phyloP scores from a whole-genome alignment of 2,888 invertebrate genomes.

The Acleris laterana region DNA sequence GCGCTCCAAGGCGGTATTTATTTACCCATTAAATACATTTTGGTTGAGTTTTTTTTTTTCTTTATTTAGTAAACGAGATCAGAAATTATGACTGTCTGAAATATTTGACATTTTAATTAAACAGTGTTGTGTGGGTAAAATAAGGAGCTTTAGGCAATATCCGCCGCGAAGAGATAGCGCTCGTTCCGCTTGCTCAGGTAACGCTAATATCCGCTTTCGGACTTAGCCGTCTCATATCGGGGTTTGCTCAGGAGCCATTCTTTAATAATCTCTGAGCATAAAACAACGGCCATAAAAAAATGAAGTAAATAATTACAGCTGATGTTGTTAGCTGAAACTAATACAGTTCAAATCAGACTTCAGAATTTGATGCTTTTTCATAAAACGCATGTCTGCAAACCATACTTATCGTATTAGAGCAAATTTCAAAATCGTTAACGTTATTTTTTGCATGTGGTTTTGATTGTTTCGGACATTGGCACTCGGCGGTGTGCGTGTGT shows the following conservation, averaged over 20 bases:
- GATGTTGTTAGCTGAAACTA: background rate
- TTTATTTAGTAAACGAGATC: background rate
- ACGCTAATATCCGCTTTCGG: constrained; percentile 22
- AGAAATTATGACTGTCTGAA: background rate
- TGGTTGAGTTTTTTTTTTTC: no score
- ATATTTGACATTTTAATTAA: constrained; percentile 10
- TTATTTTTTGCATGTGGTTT: constrained; percentile 26
- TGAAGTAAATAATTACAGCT: background rate
- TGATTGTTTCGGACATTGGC: constrained; percentile 13
- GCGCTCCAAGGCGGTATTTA: background rate
- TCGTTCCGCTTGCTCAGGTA: constrained; percentile 18
- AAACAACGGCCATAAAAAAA: background rate
- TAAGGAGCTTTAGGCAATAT: constrained; percentile 26
- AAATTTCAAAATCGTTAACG: constrained; percentile 1
- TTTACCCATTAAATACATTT: no score
- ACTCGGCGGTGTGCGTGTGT: constrained; percentile 9
- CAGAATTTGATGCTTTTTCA: background rate
- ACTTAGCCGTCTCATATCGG: constrained; percentile 30
- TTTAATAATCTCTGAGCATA: constrained; percentile 8
- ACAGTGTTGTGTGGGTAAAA: constrained; percentile 7
- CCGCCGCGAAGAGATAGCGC: constrained; percentile 24
- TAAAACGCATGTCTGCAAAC: constrained; percentile 13
- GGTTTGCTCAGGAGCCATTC: constrained; percentile 38
- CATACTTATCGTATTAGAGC: constrained; percentile 11
- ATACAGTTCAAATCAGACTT: constrained; percentile 6